Evolutionary conservation across 2,797 vertebrate species (phyloP).

Genomic region (Thunnus albacares): DNA sequence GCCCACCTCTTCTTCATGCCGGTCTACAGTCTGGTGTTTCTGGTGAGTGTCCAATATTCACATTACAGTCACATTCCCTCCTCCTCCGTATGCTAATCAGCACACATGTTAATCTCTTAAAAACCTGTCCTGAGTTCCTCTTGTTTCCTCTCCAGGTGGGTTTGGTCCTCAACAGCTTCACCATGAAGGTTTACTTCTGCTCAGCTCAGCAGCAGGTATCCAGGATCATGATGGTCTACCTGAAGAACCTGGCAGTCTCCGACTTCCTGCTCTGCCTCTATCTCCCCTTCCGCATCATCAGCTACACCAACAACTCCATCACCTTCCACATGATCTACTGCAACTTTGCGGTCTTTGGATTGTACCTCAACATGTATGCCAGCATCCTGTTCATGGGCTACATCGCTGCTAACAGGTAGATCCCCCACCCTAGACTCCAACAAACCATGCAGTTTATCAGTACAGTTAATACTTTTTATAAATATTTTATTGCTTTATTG

Average conservation of each 20-base stretch:
- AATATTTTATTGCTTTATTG: too few relatives aligned
- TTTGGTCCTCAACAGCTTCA: constrained; percentile 78
- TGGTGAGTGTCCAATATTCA: constrained; percentile 57
- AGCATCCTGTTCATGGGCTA: constrained; percentile 87
- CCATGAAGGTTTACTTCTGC: constrained; percentile 81
- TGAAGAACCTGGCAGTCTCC: constrained; percentile 81
- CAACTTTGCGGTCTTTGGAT: constrained; percentile 59
- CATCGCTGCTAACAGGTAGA: constrained; percentile 21
- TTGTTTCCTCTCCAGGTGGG: constrained; percentile 60
- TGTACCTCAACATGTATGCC: constrained; percentile 85
- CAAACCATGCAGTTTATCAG: too few relatives aligned
- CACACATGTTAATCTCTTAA: too few relatives aligned
- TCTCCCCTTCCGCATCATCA: constrained; percentile 75
- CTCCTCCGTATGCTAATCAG: too few relatives aligned
- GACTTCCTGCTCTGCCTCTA: constrained; percentile 83
- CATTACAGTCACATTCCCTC: background rate
- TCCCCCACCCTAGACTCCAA: too few relatives aligned
- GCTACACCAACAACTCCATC: constrained; percentile 48
- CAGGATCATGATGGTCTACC: constrained; percentile 79
- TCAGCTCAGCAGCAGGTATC: background rate
- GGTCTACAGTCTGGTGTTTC: constrained; percentile 72
- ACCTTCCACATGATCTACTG: constrained; percentile 66
- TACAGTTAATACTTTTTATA: too few relatives aligned
- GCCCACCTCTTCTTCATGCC: constrained; percentile 48
- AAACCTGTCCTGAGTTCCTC: too few relatives aligned